phyloP scores from a whole-genome alignment of 2,797 vertebrate species.

The Echiichthys vipera region DNA sequence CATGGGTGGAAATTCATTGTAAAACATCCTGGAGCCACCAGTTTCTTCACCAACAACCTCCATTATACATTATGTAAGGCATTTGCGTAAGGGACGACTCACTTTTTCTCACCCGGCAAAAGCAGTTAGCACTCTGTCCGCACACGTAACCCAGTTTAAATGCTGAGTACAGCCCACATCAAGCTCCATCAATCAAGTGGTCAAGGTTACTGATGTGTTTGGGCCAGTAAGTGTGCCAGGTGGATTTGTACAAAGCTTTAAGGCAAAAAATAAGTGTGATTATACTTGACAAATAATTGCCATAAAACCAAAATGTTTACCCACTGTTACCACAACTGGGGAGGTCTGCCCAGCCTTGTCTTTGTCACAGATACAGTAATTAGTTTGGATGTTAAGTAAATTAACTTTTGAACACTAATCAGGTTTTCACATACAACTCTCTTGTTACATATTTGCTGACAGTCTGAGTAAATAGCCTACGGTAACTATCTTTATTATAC shows the following conservation, averaged over 20 bases:
- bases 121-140: conserved; percentile 43
- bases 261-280: conserved; percentile 16
- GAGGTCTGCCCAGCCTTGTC: conserved; percentile 21
- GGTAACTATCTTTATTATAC: conserved; percentile 60
- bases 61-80: conserved; percentile 39
- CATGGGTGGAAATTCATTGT: conserved; percentile 1
- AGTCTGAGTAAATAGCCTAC: conserved; percentile 51
- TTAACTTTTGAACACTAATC: conserved; percentile 42
- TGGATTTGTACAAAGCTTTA: conserved; percentile 26
- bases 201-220: conserved; percentile 30
- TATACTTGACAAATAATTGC: conserved; percentile 25
- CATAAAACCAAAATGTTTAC: conserved; percentile 12
- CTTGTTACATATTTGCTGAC: conserved; percentile 44
- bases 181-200: conserved; percentile 38
- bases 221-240: conserved; percentile 17
- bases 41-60: conserved; percentile 32
- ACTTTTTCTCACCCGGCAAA: conserved; percentile 48
- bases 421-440: conserved; percentile 31
- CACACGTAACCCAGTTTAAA: conserved; percentile 44
- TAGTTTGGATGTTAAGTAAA: conserved; percentile 42
- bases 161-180: conserved; percentile 17
- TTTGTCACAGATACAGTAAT: conserved; percentile 29
- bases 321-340: conserved; percentile 2
- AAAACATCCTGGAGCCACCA: conserved; percentile 11
- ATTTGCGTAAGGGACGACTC: conserved; percentile 41